phyloP scores from a whole-genome alignment of 2,113 vertebrate genomes.

The Microtus oregoni region DNA sequence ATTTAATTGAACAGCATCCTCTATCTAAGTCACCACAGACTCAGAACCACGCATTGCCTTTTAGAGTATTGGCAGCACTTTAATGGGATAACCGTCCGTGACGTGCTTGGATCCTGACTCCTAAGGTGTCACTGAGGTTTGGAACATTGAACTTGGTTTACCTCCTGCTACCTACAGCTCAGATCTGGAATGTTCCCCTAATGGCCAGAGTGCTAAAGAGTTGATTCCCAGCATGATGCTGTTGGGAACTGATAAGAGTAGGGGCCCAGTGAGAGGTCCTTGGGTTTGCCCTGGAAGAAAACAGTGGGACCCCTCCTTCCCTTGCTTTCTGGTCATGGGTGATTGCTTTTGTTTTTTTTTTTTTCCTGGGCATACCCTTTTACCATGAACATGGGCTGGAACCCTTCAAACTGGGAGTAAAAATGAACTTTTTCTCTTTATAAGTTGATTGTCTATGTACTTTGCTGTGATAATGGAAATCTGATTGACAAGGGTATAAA shows the following conservation, averaged over 20 bases:
- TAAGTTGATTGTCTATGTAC: not conserved
- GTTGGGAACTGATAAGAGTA: not conserved
- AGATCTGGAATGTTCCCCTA: not conserved
- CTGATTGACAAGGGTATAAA: not conserved
- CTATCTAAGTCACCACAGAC: not conserved
- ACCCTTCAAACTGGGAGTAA: not conserved
- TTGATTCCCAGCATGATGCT: not conserved
- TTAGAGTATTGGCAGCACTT: not conserved
- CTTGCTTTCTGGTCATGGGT: not conserved
- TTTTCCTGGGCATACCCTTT: not conserved
- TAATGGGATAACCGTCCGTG: not conserved
- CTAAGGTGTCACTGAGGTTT: not conserved
- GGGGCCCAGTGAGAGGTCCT: too few species aligned
- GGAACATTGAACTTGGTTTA: not conserved
- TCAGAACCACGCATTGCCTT: not conserved
- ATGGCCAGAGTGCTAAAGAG: too few species aligned
- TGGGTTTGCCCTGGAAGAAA: not conserved
- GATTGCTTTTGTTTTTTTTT: not conserved
- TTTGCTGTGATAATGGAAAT: not conserved
- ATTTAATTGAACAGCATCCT: conserved; percentile 18
- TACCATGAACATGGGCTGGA: not conserved
- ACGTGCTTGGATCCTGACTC: not conserved
- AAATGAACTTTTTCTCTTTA: not conserved
- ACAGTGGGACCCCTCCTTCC: not conserved
- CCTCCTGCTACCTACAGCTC: not conserved